Evolutionary conservation across 2,888 invertebrate species (phyloP), one percentile per base, ranked within the genome.

Genomic region (Byasa hedistus): DNA sequence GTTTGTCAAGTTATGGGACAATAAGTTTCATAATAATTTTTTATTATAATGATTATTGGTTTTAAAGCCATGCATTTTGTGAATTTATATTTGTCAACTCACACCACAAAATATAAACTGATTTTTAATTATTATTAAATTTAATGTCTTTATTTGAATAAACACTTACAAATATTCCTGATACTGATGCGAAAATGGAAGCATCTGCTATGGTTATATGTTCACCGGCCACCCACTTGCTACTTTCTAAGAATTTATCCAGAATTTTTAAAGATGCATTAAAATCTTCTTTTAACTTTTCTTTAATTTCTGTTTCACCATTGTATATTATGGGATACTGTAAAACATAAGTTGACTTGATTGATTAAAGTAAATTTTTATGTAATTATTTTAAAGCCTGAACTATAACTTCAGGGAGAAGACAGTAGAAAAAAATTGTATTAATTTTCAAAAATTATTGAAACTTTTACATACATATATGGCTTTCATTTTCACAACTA

Each of bases 141-240:
- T n/a, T n/a, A n/a, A n/a, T n/a, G n/a, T n/a, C n/a, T n/a, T n/a
- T n/a, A n/a, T n/a, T n/a, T n/a, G n/a, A 48, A n/a, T n/a, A n/a
- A 48, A n/a, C 22, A 71, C 87, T 86, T 85, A 94, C 94, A 73
- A 90, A 81, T 74, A 93, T 90, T 72, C 86, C 92, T 2, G 93
- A 88, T 22, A 93, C 60, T 3, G 93, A 92, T 15, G 94, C 91
- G 65, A 91, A 91, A 63, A 93, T 86, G 5, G 92, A 89, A 71
- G 93, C 92, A 77, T 95, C 95, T 56, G 94, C 95, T 65, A 95
- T 91, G 21, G 95, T 94, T 54, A 92, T 80, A 58, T 89, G 81
- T 60, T 93, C 87, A 10, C 94, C 94, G 44, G 93, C 92, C 39
- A 93, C 92, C 91, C 93, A 95, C 70, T 93, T 86, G 61, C 88